phyloP scores from a whole-genome alignment of 2,797 vertebrate genomes.

The Myotis myotis region DNA sequence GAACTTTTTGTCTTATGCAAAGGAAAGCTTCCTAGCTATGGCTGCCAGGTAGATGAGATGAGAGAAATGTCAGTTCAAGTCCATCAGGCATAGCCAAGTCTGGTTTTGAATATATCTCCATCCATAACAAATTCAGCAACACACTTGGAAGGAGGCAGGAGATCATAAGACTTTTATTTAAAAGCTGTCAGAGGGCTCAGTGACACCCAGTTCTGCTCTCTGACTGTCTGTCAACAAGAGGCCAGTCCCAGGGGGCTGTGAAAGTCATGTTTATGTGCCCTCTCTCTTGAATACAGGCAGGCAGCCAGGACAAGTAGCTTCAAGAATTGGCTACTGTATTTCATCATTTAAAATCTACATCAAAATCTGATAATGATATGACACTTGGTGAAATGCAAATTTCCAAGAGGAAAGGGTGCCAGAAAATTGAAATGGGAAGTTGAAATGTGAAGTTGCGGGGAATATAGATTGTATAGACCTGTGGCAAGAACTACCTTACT shows the following conservation, averaged over 20 bases:
- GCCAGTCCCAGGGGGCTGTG: not conserved
- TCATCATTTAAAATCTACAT: slow-evolving; percentile 51
- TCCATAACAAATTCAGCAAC: slow-evolving; percentile 53
- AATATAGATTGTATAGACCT: not conserved
- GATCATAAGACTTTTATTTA: slow-evolving; percentile 55
- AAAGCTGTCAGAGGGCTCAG: slow-evolving; percentile 61
- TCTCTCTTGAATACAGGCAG: slow-evolving; percentile 25
- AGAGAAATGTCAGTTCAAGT: slow-evolving; percentile 43
- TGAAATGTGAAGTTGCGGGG: not conserved
- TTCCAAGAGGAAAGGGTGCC: not conserved
- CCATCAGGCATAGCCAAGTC: slow-evolving; percentile 55
- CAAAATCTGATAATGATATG: not conserved
- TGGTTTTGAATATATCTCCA: slow-evolving; percentile 71
- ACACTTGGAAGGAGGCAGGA: not conserved
- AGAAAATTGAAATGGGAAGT: not conserved
- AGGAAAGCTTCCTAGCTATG: slow-evolving; percentile 54
- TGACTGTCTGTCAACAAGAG: slow-evolving; percentile 39
- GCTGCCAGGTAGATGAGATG: slow-evolving; percentile 50
- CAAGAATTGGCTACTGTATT: slow-evolving; percentile 19
- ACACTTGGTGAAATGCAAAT: slow-evolving; percentile 40
- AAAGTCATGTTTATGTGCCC: not conserved
- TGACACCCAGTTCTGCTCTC: slow-evolving; percentile 46
- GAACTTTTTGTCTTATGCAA: slow-evolving; percentile 35
- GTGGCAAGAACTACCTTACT: not conserved
- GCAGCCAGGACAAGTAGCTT: not conserved